Conservation (phyloP, 2,113 vertebrate genomes). For the Ramphastos sulfuratus region DNA sequence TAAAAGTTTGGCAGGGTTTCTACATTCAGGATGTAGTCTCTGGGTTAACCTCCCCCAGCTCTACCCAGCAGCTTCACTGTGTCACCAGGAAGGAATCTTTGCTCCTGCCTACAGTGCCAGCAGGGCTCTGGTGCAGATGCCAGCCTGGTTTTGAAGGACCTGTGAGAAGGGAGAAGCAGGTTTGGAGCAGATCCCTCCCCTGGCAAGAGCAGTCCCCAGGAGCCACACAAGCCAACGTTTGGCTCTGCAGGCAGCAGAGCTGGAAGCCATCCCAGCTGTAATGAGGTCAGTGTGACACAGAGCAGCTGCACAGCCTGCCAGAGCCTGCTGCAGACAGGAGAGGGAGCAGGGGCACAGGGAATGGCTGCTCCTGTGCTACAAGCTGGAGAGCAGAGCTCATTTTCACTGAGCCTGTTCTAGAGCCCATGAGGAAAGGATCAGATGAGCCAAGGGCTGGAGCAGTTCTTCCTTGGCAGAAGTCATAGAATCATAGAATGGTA, state of each 20-base stretch:
- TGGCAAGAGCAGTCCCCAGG: background rate
- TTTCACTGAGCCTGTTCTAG: too few species aligned
- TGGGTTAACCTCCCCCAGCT: background rate
- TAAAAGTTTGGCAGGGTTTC: background rate
- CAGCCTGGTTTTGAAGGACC: background rate
- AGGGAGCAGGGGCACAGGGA: conserved; percentile 40
- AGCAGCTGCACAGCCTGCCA: background rate
- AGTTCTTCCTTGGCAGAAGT: too few species aligned
- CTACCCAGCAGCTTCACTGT: background rate
- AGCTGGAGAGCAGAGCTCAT: too few species aligned
- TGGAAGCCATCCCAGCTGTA: too few species aligned
- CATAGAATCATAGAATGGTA: too few species aligned
- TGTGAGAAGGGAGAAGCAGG: background rate
- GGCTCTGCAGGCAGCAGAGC: background rate
- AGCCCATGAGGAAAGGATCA: too few species aligned
- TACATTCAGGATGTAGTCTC: background rate
- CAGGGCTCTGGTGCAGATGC: background rate
- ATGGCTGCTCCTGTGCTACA: background rate
- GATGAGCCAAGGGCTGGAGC: too few species aligned
- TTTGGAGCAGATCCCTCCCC: background rate
- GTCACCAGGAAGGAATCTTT: background rate
- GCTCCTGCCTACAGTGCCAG: background rate
- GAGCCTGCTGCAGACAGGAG: conserved; percentile 25
- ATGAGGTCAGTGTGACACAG: background rate
- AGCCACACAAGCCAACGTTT: background rate